Evolutionary conservation across 2,888 invertebrate genomes (phyloP).

Genomic region (Mythimna lalbum): DNA sequence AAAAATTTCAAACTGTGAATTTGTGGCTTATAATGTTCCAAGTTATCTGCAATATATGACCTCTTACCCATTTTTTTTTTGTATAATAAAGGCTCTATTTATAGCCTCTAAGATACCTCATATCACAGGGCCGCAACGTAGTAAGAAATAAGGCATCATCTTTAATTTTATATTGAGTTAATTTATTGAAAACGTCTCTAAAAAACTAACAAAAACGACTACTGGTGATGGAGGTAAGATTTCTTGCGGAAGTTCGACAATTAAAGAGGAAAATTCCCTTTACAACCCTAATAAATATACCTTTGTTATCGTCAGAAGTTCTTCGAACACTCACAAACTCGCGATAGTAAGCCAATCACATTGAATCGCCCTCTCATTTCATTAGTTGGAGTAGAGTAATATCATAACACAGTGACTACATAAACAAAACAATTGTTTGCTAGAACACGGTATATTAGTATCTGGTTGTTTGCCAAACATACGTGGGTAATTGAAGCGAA

Average conservation of each 20-base stretch:
- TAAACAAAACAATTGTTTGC: conserved; percentile 65
- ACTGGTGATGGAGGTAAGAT: neutral
- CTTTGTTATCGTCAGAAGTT: conserved; percentile 45
- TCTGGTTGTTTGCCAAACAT: conserved; percentile 68
- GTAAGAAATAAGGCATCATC: no score
- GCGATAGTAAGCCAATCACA: conserved; percentile 64
- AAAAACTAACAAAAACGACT: neutral
- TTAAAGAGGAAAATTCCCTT: neutral
- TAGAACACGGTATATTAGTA: conserved; percentile 65
- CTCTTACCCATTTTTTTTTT: no score
- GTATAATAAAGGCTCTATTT: no score
- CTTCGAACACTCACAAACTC: conserved; percentile 45
- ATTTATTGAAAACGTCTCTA: neutral
- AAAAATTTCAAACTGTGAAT: no score
- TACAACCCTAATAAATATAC: conserved; percentile 15
- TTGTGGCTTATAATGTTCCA: no score
- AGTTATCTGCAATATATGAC: no score
- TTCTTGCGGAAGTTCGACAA: neutral
- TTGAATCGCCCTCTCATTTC: conserved; percentile 65
- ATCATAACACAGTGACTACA: conserved; percentile 67
- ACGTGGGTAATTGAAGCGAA: conserved; percentile 59
- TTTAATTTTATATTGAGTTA: neutral
- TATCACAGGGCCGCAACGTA: no score
- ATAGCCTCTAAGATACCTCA: no score
- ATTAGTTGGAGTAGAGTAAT: conserved; percentile 68